A percentile compares a stretch with the other conserved stretches of the same genome.
These are phyloP conservation scores for Macrosiphum euphorbiae DNA, from an alignment of 2,888 invertebrate species.

Conservation along the genomic window DNA sequence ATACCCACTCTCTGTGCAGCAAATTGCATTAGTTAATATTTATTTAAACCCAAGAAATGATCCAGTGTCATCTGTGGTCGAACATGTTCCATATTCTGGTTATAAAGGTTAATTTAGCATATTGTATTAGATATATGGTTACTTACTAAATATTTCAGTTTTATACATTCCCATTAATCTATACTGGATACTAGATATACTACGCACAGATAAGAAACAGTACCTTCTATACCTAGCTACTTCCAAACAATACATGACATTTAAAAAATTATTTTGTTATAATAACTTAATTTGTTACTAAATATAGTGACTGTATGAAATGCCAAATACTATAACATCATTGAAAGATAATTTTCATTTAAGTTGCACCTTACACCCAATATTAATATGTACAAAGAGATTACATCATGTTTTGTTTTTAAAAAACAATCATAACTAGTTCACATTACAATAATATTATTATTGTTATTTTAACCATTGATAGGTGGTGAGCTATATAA, in stretches of 20 bases:
- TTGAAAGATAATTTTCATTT: neutral
- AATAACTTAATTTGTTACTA: neutral
- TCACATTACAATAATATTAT: neutral
- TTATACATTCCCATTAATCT: neutral
- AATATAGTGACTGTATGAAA: neutral
- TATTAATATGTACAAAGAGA: neutral
- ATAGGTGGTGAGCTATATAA: neutral
- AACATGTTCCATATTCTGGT: neutral
- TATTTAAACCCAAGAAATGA: neutral
- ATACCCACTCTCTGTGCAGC: neutral
- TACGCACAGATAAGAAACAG: neutral
- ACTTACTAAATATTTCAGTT: neutral
- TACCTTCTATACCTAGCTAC: neutral
- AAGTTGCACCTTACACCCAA: neutral
- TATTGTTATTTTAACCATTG: neutral
- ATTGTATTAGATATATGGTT: neutral
- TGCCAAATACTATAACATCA: neutral
- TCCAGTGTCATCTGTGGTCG: neutral
- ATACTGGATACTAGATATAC: neutral
- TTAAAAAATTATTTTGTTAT: neutral
- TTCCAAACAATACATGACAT: neutral
- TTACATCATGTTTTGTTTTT: constrained; percentile 20
- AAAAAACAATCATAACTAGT: neutral
- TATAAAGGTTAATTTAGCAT: neutral
- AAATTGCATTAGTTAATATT: neutral